phyloP scores from a whole-genome alignment of 2,113 vertebrate species.

The Petroica traversi region DNA sequence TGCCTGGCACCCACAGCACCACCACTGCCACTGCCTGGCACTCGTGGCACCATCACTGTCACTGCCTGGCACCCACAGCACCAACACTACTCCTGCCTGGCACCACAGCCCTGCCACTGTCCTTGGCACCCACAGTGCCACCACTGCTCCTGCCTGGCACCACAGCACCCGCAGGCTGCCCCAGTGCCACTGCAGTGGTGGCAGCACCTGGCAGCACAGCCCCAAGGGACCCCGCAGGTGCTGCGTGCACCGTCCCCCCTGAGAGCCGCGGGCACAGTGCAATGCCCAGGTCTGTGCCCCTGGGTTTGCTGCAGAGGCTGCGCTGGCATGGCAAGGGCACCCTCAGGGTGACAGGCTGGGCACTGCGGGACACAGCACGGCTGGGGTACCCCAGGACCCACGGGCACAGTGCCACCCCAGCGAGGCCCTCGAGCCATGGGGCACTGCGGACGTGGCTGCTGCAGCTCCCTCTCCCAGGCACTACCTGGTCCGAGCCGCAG shows the following conservation, averaged over 20 bases:
- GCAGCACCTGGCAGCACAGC: neutral
- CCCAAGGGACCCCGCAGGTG: accelerated
- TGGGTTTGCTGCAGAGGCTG: neutral
- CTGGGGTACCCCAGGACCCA: neutral
- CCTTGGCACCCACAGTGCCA: neutral
- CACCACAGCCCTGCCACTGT: accelerated
- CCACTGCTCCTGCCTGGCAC: neutral
- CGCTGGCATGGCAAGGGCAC: neutral
- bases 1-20: neutral
- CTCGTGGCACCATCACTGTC: accelerated
- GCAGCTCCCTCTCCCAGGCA: neutral
- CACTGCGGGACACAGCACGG: accelerated
- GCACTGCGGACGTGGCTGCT: neutral
- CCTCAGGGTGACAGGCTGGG: neutral
- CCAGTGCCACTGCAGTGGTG: accelerated
- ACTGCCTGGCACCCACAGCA: neutral
- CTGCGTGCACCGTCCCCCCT: accelerated
- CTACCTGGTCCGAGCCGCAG: neutral
- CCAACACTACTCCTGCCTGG: accelerated
- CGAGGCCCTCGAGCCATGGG: accelerated
- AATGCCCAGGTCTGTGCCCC: neutral
- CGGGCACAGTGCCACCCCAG: accelerated
- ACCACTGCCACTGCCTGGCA: neutral
- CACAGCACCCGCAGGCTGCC: accelerated
- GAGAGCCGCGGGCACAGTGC: accelerated